These are phyloP conservation scores for Euura lappo DNA, from an alignment of 1,140 invertebrate genomes.

Conservation along the genomic window DNA sequence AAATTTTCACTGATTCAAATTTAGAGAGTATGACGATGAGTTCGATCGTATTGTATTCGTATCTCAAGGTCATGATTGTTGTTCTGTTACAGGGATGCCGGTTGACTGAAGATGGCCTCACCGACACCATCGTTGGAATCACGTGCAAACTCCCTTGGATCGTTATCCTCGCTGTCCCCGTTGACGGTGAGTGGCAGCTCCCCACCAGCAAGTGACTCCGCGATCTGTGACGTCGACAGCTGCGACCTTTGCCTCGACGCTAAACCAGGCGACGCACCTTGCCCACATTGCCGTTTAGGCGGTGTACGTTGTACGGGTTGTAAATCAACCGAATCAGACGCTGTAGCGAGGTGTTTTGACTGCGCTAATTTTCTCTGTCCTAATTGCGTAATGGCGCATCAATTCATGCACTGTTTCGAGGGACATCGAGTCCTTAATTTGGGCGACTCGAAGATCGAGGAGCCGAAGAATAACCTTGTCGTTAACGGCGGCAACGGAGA, in stretches of 20 bases:
- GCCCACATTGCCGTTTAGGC: conserved; percentile 77
- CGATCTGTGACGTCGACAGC: conserved; percentile 77
- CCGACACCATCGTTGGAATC: conserved; percentile 91
- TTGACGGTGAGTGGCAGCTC: conserved; percentile 82
- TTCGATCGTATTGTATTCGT: no score
- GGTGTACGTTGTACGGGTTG: conserved; percentile 82
- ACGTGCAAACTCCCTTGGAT: conserved; percentile 88
- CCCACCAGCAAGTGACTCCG: conserved; percentile 79
- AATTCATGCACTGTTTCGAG: conserved; percentile 98
- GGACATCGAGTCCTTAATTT: conserved; percentile 88
- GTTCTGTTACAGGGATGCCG: conserved; percentile 66
- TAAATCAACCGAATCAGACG: conserved; percentile 84
- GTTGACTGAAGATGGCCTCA: conserved; percentile 78
- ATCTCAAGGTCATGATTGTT: background rate
- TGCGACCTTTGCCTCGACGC: conserved; percentile 84
- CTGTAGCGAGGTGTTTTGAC: conserved; percentile 90
- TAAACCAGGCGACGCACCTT: conserved; percentile 80
- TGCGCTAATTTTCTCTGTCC: conserved; percentile 94
- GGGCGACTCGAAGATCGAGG: conserved; percentile 67
- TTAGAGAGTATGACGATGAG: no score
- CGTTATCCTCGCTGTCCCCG: conserved; percentile 74
- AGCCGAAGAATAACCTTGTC: conserved; percentile 30
- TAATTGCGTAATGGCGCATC: conserved; percentile 97
- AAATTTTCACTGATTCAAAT: no score
- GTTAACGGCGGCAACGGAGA: conserved; percentile 61